These are phyloP conservation scores for Chitala chitala DNA, from an alignment of 2,113 vertebrate species.

Conservation along the genomic window DNA sequence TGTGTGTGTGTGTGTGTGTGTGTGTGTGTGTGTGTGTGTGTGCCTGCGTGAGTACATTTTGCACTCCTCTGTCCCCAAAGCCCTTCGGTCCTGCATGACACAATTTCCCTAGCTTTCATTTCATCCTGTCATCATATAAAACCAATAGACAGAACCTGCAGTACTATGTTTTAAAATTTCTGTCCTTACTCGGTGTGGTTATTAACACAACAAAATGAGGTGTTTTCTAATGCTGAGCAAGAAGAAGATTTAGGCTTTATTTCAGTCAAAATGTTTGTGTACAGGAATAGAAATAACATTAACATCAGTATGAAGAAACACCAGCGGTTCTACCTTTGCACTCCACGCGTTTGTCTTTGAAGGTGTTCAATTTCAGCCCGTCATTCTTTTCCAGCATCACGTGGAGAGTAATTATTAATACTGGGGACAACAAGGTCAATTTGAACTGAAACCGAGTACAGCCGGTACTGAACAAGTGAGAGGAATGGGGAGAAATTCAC, in stretches of 20 bases:
- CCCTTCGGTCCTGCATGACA: background rate
- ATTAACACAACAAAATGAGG: no score
- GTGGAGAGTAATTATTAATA: no score
- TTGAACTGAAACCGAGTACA: no score
- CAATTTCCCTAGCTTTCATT: background rate
- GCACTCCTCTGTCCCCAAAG: background rate
- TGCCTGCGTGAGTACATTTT: background rate
- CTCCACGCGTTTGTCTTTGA: background rate
- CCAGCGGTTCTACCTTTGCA: background rate
- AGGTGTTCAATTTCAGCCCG: background rate
- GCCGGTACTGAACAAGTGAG: no score
- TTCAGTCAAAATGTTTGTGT: background rate
- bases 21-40: background rate
- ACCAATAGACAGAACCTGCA: background rate
- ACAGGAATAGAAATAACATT: background rate
- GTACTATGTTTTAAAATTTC: background rate
- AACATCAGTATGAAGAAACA: background rate
- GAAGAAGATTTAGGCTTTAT: no score
- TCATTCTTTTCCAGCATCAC: background rate
- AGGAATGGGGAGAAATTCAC: no score
- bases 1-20: no score
- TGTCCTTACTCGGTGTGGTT: no score
- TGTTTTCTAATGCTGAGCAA: no score
- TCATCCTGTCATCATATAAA: background rate
- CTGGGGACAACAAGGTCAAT: no score